phyloP scores from a whole-genome alignment of 2,797 vertebrate genomes.

The Lates japonicus region DNA sequence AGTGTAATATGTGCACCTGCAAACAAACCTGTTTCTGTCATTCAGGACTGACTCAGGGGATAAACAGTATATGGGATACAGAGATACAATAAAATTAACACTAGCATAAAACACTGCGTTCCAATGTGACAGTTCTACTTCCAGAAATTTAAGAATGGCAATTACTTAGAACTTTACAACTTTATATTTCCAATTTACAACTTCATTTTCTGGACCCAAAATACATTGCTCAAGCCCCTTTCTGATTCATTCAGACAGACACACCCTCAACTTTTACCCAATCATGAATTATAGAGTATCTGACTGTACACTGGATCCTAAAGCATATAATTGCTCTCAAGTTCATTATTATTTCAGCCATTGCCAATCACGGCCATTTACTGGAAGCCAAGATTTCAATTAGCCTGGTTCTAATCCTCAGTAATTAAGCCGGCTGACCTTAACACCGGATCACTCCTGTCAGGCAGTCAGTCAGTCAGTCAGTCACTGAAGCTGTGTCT shows the following conservation, averaged over 20 bases:
- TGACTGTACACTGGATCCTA: constrained; percentile 47
- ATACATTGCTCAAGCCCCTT: neutral
- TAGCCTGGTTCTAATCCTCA: constrained; percentile 74
- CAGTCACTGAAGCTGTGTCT: constrained; percentile 66
- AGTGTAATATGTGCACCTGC: constrained; percentile 53
- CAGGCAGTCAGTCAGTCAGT: constrained; percentile 61
- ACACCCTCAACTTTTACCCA: constrained; percentile 33
- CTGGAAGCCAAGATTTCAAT: constrained; percentile 81
- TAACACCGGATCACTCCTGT: constrained; percentile 79
- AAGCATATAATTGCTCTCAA: constrained; percentile 60
- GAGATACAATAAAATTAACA: constrained; percentile 37
- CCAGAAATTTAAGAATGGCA: neutral
- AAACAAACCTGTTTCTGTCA: constrained; percentile 44
- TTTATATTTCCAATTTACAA: neutral
- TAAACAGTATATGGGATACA: neutral
- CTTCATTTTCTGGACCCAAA: neutral
- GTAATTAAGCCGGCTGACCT: constrained; percentile 83
- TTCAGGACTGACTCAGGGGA: constrained; percentile 25
- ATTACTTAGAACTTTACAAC: neutral
- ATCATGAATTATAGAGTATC: constrained; percentile 67
- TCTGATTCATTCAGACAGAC: constrained; percentile 20
- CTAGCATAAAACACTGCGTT: neutral
- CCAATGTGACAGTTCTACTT: neutral
- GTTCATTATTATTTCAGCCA: constrained; percentile 79
- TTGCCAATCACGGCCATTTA: constrained; percentile 77